These are phyloP conservation scores for Hormiphora californensis DNA, from an alignment of 37 sponge, comb jelly and placozoan genomes.

Conservation along the genomic window DNA sequence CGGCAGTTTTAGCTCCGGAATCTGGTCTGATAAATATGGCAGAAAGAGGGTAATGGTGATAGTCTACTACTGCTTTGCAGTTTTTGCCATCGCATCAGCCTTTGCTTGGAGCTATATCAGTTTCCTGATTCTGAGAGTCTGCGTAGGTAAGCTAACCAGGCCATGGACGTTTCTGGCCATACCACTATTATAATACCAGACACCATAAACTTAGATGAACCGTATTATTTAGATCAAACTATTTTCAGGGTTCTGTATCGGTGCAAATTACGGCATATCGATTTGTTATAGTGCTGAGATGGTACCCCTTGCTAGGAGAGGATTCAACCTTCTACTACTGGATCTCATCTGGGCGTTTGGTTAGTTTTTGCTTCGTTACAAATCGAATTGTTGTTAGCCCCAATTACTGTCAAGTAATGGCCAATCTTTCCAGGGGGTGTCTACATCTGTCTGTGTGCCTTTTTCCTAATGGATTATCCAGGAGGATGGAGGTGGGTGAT, in stretches of 20 bases:
- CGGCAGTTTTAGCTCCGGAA: background rate
- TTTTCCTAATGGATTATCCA: background rate
- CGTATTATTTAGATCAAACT: too few relatives aligned
- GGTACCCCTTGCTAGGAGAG: background rate
- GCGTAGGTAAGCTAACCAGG: background rate
- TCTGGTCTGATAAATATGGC: background rate
- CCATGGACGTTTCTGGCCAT: too few relatives aligned
- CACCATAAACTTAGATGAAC: too few relatives aligned
- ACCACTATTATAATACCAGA: too few relatives aligned
- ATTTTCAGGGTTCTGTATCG: conserved; percentile 1
- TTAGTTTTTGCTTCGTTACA: too few relatives aligned
- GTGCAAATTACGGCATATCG: background rate
- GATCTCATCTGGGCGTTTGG: background rate
- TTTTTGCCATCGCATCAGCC: background rate
- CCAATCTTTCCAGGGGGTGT: too few relatives aligned
- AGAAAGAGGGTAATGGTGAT: background rate
- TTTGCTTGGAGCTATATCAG: background rate
- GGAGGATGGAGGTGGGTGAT: background rate
- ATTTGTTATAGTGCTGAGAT: background rate
- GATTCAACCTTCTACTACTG: background rate
- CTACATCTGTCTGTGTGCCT: conserved; percentile 9
- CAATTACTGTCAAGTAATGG: too few relatives aligned
- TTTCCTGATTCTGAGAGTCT: background rate
- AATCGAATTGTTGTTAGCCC: too few relatives aligned
- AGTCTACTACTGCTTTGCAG: background rate